Evolutionary conservation across 2,888 invertebrate genomes (phyloP).

Genomic region (Caenorhabditis zanzibari): DNA sequence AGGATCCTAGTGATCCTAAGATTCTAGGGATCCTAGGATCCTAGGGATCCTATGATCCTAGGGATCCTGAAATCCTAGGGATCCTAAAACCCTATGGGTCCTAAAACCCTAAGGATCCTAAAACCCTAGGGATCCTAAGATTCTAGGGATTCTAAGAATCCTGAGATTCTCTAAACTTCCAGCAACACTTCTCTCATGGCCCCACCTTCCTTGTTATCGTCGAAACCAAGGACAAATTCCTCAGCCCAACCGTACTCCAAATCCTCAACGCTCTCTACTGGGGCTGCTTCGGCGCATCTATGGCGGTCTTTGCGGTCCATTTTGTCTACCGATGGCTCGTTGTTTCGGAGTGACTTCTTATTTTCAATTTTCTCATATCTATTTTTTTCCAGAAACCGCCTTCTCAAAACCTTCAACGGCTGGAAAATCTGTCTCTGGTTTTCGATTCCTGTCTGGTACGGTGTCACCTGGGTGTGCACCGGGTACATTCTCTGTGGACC

Average conservation of each 20-base stretch:
- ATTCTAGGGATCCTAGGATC: too few species aligned
- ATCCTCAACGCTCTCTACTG: constrained; percentile 14
- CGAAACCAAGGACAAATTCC: background rate
- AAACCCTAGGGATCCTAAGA: too few species aligned
- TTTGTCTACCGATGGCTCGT: constrained; percentile 43
- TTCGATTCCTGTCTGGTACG: constrained; percentile 4
- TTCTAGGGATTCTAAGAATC: background rate
- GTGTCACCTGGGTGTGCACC: constrained; percentile 14
- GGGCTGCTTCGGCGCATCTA: constrained; percentile 8
- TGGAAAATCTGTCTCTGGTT: constrained; percentile 24
- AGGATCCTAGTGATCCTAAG: too few species aligned
- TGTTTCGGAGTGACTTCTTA: constrained; percentile 1
- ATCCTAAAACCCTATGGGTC: too few species aligned
- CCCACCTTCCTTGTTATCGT: background rate
- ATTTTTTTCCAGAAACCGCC: background rate
- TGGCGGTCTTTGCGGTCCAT: constrained; percentile 37
- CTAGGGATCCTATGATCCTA: too few species aligned
- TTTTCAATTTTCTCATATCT: background rate
- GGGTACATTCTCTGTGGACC: constrained; percentile 14
- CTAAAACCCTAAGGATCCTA: too few species aligned
- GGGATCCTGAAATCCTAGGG: too few species aligned
- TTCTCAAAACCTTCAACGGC: background rate
- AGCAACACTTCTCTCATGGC: constrained; percentile 20
- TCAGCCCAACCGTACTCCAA: background rate
- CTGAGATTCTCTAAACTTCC: background rate